Evolutionary conservation across 2,797 vertebrate genomes (phyloP), one percentile per base, ranked within the genome.

Genomic region (Phataginus tetradactyla): DNA sequence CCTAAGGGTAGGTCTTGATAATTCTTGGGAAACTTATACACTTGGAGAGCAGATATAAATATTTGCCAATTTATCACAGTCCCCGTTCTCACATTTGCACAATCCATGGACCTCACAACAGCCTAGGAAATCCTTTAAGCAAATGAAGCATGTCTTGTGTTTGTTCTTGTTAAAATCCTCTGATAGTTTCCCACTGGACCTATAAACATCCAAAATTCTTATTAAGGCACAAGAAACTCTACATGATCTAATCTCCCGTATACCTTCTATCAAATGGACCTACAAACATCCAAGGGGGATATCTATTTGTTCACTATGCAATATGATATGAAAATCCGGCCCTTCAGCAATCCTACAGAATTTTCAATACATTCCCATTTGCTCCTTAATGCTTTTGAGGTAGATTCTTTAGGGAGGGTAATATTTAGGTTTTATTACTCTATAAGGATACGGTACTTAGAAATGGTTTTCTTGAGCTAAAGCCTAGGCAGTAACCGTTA

Each of bases 21-120:
- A 83, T 96, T 90, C 53, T 90, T 86, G n/a, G n/a, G 10, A 90
- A 90, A 29, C 57, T 49, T 66, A 10, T 88, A 4, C 25, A 88
- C 23, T 23, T 32, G 9, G 39, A 74, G 34, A 64, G 45, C 5
- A 14, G 6, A 42, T 86, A 92, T 64, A 78, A 53, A 86, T 17
- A 29, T 32, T 45, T 5, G 32, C 20, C 21, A 88, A 23, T 14
- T 72, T 12, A 66, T 51, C 23, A 71, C 15, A 20, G 3, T 23
- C 68, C 17, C 37, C 61, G 32, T 81, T 69, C 86, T 13, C 69
- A 72, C 23, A 79, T 59, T 37, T 81, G 25, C 7, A 34, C 2
- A 63, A 20, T 45, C 11, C 29, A 39, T 42, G 66, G 18, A 25
- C 69, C 23, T 53, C 57, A 78, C 14, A 83, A 12, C 32, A 61